Percentiles rank a stretch among this genome's conserved stretches.
Conservation (phyloP, 1,140 invertebrate species). For the Microplitis mediator region DNA sequence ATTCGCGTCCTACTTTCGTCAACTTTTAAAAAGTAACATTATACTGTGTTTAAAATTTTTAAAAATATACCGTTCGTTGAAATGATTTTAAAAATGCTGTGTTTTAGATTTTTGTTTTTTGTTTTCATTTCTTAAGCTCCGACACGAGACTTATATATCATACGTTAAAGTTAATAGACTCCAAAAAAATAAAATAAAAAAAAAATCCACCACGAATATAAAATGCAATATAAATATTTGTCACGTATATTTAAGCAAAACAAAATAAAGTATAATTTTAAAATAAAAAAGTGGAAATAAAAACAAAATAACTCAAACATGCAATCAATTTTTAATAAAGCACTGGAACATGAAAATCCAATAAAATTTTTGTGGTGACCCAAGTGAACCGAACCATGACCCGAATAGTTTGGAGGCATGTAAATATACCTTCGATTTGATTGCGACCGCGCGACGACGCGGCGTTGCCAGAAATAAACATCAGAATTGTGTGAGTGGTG, state of each 20-base stretch:
- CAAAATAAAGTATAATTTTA: neutral
- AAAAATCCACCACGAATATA: too few relatives aligned
- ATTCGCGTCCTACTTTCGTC: conserved; percentile 17
- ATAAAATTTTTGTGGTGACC: conserved; percentile 5
- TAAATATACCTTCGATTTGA: conserved; percentile 24
- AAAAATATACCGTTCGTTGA: conserved; percentile 2
- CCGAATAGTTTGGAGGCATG: conserved; percentile 15
- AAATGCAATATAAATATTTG: too few relatives aligned
- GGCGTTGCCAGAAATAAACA: conserved; percentile 16
- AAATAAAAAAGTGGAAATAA: neutral
- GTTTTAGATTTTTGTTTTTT: neutral
- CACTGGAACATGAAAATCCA: neutral
- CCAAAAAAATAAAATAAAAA: too few relatives aligned
- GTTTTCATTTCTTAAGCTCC: neutral
- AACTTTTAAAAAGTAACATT: conserved; percentile 8
- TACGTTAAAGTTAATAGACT: too few relatives aligned
- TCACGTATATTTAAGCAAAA: neutral
- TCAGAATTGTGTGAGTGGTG: neutral
- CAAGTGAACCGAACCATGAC: conserved; percentile 14
- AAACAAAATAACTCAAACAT: neutral
- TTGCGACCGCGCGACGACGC: conserved; percentile 5
- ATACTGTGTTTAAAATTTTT: conserved; percentile 9
- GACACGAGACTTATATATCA: neutral
- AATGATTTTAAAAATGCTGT: neutral
- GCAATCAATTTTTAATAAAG: conserved; percentile 8